Base-by-base conservation (phyloP, 2,797 vertebrate species). In the Emys orbicularis region DNA sequence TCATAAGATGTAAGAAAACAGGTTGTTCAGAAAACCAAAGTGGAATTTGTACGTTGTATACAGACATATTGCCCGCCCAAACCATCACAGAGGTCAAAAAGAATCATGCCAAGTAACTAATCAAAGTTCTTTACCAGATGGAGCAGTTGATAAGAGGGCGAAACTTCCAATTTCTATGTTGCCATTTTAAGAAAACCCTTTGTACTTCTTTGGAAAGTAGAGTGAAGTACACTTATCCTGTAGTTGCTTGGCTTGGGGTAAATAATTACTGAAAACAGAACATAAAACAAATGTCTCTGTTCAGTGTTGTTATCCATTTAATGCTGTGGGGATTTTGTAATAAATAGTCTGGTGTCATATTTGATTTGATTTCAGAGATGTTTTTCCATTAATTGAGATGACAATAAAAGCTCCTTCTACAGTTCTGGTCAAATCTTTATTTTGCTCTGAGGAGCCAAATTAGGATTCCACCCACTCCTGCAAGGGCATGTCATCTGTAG, bases 401-500 rank as follows among this genome's bases (percentile, higher is more conserved):
- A 89, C 84, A 91, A 53, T 53, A 57, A 12, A 2, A 85, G 61
- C 76, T 81, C 93, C n/a, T 96, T 68, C 82, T 12, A 27, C 34
- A 29, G 41, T 53, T 81, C 86, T 79, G 41, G 47, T 88, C 81
- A 83, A 80, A 54, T 77, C 95, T 95, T 95, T 95, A 86, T 89
- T 95, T 93, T 89, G 88, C 81, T 76, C 57, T 61, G 81, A 83
- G 49, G 85, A 91, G 72, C 90, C 81, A 88, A 89, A 93, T 57
- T 50, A 88, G 19, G 76, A 89, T 90, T 68, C 34, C 16, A 68
- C n/a, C 72, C 79, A 93, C 87, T 68, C 93, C 88, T 96, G 81
- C 93, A 95, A 89, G 86, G 88, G 44, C 56, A 19, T 87, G 68
- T 90, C 89, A 83, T 16, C 57, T 54, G 21, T 7, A 53, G 52